These are phyloP conservation scores for Xylocampa areola DNA, from an alignment of 2,888 invertebrate genomes.

Conservation along the genomic window DNA sequence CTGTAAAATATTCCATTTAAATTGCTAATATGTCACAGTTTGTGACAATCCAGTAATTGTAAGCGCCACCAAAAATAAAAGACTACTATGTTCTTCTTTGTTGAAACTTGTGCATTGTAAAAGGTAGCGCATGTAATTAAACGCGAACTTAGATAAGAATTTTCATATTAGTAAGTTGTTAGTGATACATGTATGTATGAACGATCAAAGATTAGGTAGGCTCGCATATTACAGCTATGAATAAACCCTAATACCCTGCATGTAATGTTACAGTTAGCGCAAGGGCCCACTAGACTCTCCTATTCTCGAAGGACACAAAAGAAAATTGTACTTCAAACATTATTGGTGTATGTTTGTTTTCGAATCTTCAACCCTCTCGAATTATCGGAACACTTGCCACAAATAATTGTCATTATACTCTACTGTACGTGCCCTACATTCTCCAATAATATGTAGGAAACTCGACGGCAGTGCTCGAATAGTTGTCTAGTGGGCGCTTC, in stretches of 20 bases:
- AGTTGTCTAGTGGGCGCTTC: constrained; percentile 1
- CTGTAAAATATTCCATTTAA: constrained; percentile 8
- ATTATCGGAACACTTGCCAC: too few species aligned
- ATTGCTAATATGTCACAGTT: neutral
- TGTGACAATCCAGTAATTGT: constrained; percentile 5
- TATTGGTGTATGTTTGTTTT: too few species aligned
- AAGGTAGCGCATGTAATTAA: constrained; percentile 16
- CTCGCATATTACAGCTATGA: constrained; percentile 11
- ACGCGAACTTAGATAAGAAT: constrained; percentile 10
- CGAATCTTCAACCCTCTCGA: too few species aligned
- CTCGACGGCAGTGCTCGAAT: neutral
- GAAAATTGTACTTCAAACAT: too few species aligned
- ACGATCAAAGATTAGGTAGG: constrained; percentile 26
- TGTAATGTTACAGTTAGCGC: neutral
- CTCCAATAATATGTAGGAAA: too few species aligned
- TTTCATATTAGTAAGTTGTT: too few species aligned
- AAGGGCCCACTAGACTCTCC: neutral
- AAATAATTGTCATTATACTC: too few species aligned
- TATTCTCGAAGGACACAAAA: too few species aligned
- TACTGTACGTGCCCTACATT: too few species aligned
- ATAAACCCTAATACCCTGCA: constrained; percentile 5
- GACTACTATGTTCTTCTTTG: neutral
- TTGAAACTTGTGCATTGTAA: too few species aligned
- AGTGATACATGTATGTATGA: too few species aligned
- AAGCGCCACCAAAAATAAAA: neutral